A percentile compares a stretch with the other conserved stretches of the same genome.
Evolutionary conservation across 2,113 vertebrate species (phyloP).

Genomic region (Actinemys pallida): DNA sequence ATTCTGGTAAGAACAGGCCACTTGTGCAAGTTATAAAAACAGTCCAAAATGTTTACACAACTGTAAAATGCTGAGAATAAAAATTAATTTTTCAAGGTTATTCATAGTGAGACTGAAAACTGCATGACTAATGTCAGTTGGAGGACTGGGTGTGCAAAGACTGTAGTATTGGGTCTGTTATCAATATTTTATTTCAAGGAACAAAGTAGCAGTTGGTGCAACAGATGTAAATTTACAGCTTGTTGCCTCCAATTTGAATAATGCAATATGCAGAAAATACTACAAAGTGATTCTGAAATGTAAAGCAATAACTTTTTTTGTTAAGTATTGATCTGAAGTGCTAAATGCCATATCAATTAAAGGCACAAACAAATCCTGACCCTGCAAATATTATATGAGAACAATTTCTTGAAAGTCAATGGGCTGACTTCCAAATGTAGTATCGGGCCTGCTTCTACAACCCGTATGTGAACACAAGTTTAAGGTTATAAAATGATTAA

Average conservation of each 20-base stretch:
- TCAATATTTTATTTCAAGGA: conserved; percentile 27
- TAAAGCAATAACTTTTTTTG: conserved; percentile 56
- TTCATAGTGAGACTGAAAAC: conserved; percentile 44
- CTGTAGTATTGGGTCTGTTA: neutral
- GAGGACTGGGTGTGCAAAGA: neutral
- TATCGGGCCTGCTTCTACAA: conserved; percentile 8
- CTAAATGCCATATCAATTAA: conserved; percentile 59
- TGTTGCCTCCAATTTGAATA: conserved; percentile 23
- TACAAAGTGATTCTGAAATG: conserved; percentile 56
- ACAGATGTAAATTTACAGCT: conserved; percentile 27
- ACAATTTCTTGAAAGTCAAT: conserved; percentile 53
- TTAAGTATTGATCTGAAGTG: conserved; percentile 48
- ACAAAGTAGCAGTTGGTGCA: conserved; percentile 16
- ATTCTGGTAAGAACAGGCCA: neutral
- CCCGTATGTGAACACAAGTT: conserved; percentile 8
- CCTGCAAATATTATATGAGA: conserved; percentile 30
- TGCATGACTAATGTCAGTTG: conserved; percentile 35
- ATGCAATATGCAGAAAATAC: neutral
- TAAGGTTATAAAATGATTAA: neutral
- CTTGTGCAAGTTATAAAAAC: neutral
- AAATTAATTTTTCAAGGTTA: conserved; percentile 17
- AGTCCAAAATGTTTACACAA: neutral
- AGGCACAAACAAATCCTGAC: conserved; percentile 45
- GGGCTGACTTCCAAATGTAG: conserved; percentile 52
- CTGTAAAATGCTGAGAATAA: conserved; percentile 10